Percentiles rank a stretch among this genome's conserved stretches.
These are phyloP conservation scores for Erythrolamprus reginae DNA, from an alignment of 2,113 vertebrate genomes.

Conservation along the genomic window DNA sequence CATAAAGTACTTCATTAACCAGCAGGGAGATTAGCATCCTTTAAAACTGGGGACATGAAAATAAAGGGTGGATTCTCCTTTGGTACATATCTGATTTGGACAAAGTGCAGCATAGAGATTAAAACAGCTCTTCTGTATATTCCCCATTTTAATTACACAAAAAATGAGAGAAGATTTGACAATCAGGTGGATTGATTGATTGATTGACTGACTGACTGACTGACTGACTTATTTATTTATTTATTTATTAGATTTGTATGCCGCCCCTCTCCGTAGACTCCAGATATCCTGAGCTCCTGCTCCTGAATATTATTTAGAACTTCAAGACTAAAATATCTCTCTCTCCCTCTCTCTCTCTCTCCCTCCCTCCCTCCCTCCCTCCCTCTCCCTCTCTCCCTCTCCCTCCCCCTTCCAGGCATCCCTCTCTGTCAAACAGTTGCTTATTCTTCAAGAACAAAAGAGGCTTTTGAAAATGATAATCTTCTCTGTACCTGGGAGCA, in stretches of 20 bases:
- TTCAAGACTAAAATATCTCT: not conserved
- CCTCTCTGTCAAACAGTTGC: constrained; percentile 27
- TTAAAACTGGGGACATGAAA: not conserved
- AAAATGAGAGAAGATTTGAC: not conserved
- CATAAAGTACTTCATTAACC: too few relatives aligned
- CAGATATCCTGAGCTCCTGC: not conserved
- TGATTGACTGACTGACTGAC: too few relatives aligned
- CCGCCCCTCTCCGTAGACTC: too few relatives aligned
- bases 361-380: too few relatives aligned
- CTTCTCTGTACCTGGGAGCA: not conserved
- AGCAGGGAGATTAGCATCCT: not conserved
- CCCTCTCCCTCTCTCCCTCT: too few relatives aligned
- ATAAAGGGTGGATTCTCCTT: not conserved
- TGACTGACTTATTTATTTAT: too few relatives aligned
- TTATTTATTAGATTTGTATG: too few relatives aligned
- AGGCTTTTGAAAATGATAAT: constrained; percentile 14
- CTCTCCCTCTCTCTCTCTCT: not conserved
- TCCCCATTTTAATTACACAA: not conserved
- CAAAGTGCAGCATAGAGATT: not conserved
- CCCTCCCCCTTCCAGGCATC: accelerated
- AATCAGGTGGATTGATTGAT: not conserved
- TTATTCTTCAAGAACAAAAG: constrained; percentile 29
- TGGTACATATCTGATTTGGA: not conserved
- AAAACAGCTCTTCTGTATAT: not conserved
- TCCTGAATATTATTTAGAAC: not conserved